Evolutionary conservation across 2,797 vertebrate genomes (phyloP).

Genomic region (Sarcoramphus papa): DNA sequence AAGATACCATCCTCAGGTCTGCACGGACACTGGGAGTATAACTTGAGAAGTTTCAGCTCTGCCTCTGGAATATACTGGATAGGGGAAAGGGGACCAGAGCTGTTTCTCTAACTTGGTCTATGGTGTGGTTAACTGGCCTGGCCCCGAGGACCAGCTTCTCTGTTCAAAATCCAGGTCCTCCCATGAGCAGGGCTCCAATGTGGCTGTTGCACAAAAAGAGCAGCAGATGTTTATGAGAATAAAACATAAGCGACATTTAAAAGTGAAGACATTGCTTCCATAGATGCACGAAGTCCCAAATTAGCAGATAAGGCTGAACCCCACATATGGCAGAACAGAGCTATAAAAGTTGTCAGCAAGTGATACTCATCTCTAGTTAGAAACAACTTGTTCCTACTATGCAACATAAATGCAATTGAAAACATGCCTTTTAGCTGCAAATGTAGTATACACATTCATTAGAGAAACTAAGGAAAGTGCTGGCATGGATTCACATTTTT

Average conservation of each 20-base stretch:
- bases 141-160: neutral
- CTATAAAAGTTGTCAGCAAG: conserved; percentile 29
- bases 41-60: neutral
- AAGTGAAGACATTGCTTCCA: neutral
- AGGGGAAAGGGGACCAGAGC: neutral
- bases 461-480: neutral
- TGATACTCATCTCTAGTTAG: neutral
- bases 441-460: neutral
- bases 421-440: neutral
- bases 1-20: neutral
- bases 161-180: neutral
- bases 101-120: neutral
- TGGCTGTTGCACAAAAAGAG: neutral
- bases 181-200: neutral
- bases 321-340: neutral
- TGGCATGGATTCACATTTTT: neutral
- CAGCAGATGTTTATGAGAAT: neutral
- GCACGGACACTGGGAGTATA: rapidly evolving
- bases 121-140: neutral
- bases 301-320: neutral
- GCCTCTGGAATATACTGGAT: neutral
- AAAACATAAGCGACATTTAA: neutral
- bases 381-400: conserved; percentile 23
- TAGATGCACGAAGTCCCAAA: neutral
- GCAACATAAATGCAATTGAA: neutral